phyloP scores from a whole-genome alignment of 2,888 invertebrate species.

The Amiota minor region DNA sequence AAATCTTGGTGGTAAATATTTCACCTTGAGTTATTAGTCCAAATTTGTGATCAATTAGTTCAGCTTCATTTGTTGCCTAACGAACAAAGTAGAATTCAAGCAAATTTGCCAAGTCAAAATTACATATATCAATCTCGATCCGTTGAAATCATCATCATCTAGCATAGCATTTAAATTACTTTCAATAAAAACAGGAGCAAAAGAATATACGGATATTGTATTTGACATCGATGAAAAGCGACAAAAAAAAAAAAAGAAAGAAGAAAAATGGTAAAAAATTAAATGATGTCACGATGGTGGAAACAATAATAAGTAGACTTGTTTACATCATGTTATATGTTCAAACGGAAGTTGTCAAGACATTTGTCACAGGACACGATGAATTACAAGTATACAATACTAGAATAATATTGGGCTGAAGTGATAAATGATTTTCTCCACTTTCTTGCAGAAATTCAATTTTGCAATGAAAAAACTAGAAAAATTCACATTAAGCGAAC shows the following conservation, averaged over 20 bases:
- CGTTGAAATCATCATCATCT: slow-evolving; percentile 45
- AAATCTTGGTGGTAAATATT: neutral
- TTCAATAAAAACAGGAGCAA: slow-evolving; percentile 26
- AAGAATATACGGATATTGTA: neutral
- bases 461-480: slow-evolving; percentile 33
- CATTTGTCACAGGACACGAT: slow-evolving; percentile 43
- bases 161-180: slow-evolving; percentile 56
- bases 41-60: slow-evolving; percentile 33
- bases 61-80: slow-evolving; percentile 44
- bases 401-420: slow-evolving; percentile 8
- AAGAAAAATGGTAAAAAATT: slow-evolving; percentile 1
- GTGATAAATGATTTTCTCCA: slow-evolving; percentile 56
- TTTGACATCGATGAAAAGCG: neutral
- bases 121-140: slow-evolving; percentile 53
- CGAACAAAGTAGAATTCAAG: slow-evolving; percentile 35
- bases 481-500: slow-evolving; percentile 38
- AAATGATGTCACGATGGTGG: neutral
- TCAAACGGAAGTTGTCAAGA: neutral
- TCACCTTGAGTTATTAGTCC: too few species aligned
- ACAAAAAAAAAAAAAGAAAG: slow-evolving; percentile 13
- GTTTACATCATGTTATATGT: slow-evolving; percentile 29
- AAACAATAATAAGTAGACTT: slow-evolving; percentile 21
- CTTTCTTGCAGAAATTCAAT: slow-evolving; percentile 47
- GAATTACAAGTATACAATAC: neutral
- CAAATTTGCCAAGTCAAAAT: slow-evolving; percentile 10